A percentile compares a stretch with the other conserved stretches of the same genome.
Evolutionary conservation across 2,797 vertebrate species (phyloP).

Genomic region (Catostomus latipinnis): DNA sequence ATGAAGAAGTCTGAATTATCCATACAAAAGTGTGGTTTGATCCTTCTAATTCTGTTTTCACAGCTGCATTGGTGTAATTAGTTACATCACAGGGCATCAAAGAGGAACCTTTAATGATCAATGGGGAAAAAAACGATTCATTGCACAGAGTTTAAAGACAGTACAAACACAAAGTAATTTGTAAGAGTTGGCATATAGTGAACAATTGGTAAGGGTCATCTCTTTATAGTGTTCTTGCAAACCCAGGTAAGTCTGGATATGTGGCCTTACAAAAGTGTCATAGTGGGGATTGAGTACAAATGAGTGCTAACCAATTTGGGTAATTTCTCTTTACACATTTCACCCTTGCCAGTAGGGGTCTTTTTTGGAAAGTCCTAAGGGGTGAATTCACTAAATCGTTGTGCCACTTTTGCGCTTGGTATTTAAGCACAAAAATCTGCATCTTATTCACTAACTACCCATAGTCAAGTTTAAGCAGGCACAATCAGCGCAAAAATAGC

Average conservation of each 20-base stretch:
- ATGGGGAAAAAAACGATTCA: slow-evolving; percentile 32
- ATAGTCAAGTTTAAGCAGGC: too few relatives aligned
- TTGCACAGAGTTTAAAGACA: slow-evolving; percentile 18
- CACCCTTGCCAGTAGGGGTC: not conserved
- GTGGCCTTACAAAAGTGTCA: not conserved
- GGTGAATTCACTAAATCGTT: too few relatives aligned
- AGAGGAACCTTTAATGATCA: slow-evolving; percentile 37
- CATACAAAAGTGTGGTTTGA: slow-evolving; percentile 11
- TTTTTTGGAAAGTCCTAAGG: too few relatives aligned
- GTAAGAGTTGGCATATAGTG: slow-evolving; percentile 3
- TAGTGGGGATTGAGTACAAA: not conserved
- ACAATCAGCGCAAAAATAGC: too few relatives aligned
- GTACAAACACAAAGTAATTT: slow-evolving; percentile 23
- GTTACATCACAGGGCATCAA: slow-evolving; percentile 43
- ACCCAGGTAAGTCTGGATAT: not conserved
- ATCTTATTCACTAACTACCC: too few relatives aligned
- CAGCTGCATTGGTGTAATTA: slow-evolving; percentile 40
- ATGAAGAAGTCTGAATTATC: not conserved
- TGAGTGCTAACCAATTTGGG: not conserved
- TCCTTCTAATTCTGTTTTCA: slow-evolving; percentile 4
- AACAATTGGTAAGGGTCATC: slow-evolving; percentile 6
- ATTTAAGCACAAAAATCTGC: too few relatives aligned
- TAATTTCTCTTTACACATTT: not conserved
- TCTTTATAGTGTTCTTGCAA: not conserved
- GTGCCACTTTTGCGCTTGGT: too few relatives aligned